phyloP scores from a whole-genome alignment of 2,888 invertebrate species.

The Lasioglossum calceatum region DNA sequence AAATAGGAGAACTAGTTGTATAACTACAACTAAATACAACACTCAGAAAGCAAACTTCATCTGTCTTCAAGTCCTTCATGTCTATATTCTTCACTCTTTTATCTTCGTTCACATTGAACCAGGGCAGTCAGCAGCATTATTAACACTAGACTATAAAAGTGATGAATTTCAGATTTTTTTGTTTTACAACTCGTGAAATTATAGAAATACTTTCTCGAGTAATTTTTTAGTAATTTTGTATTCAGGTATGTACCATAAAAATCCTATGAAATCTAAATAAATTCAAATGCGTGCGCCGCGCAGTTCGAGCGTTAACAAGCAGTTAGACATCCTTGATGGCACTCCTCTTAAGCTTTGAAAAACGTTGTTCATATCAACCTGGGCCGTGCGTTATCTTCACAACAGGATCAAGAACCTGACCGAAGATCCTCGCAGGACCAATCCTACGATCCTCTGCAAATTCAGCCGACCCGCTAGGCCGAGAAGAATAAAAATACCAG shows the following conservation, averaged over 20 bases:
- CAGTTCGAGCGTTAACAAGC: too few species aligned
- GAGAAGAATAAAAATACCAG: constrained; percentile 69
- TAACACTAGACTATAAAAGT: background rate
- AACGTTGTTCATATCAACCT: background rate
- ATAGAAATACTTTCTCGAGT: background rate
- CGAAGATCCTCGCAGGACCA: background rate
- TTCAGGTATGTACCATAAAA: too few species aligned
- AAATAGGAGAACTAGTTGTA: background rate
- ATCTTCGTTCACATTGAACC: background rate
- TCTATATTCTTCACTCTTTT: too few species aligned
- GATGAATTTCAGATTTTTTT: background rate
- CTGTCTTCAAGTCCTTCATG: too few species aligned
- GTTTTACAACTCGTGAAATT: background rate
- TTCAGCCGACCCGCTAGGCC: constrained; percentile 36
- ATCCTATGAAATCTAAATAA: background rate
- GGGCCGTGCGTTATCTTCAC: background rate
- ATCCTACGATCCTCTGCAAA: constrained; percentile 33
- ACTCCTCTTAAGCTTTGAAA: too few species aligned
- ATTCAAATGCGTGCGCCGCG: background rate
- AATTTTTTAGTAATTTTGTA: background rate
- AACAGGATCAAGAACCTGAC: background rate
- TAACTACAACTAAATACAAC: background rate
- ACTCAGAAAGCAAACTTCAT: background rate
- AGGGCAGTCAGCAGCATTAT: background rate
- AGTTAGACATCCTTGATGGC: too few species aligned